A percentile compares a stretch with the other conserved stretches of the same genome.
These are phyloP conservation scores for Anguilla megastoma DNA, from an alignment of 2,797 vertebrate species.

Conservation along the genomic window DNA sequence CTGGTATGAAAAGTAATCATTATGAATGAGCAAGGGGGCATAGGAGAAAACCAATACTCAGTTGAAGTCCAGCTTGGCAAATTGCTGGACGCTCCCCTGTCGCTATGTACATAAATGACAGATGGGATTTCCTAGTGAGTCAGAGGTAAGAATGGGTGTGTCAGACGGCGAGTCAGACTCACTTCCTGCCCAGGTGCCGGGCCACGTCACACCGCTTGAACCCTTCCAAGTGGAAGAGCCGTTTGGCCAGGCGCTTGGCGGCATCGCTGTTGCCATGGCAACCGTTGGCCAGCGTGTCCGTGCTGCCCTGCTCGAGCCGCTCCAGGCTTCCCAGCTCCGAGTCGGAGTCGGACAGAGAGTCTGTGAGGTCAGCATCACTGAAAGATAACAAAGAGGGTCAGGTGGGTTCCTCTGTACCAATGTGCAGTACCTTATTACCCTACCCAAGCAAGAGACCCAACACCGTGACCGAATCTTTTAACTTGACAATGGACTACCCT, in stretches of 20 bases:
- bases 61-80: too few species aligned
- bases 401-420: too few species aligned
- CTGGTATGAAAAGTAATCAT: too few species aligned
- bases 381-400: not conserved
- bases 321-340: slow-evolving; percentile 87
- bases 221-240: slow-evolving; percentile 91
- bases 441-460: not conserved
- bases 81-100: too few species aligned
- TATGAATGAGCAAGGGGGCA: too few species aligned
- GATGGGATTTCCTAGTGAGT: not conserved
- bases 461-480: not conserved
- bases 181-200: slow-evolving; percentile 95
- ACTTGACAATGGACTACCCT: not conserved
- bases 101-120: too few species aligned
- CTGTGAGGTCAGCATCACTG: slow-evolving; percentile 88
- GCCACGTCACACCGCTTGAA: slow-evolving; percentile 96
- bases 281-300: slow-evolving; percentile 87
- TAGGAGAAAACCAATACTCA: too few species aligned
- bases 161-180: slow-evolving; percentile 51
- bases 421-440: too few species aligned
- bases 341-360: slow-evolving; percentile 84
- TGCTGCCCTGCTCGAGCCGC: slow-evolving; percentile 79
- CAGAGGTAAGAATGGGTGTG: not conserved
- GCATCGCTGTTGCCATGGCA: slow-evolving; percentile 85
- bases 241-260: slow-evolving; percentile 87